A percentile compares a stretch with the other conserved stretches of the same genome.
Evolutionary conservation across 2,888 invertebrate genomes (phyloP).

Genomic region (Drosophila nigricruria): DNA sequence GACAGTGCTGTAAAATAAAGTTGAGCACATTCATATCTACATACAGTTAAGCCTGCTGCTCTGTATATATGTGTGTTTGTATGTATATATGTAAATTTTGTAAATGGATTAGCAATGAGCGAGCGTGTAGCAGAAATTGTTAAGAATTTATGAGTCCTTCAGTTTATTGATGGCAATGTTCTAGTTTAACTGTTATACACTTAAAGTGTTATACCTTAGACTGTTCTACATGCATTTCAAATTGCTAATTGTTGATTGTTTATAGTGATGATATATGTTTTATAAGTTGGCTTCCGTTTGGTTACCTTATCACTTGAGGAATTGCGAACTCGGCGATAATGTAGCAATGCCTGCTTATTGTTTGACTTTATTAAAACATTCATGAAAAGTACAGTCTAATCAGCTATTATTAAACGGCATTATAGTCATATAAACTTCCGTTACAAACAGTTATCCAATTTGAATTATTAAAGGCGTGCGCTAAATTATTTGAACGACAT

Average conservation of each 20-base stretch:
- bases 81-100: background rate
- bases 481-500: background rate
- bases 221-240: background rate
- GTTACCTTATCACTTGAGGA: conserved; percentile 8
- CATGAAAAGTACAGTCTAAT: conserved; percentile 4
- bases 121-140: conserved; percentile 7
- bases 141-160: conserved; percentile 33
- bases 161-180: conserved; percentile 13
- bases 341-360: background rate
- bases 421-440: background rate
- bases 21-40: background rate
- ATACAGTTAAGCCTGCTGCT: background rate
- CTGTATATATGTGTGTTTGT: background rate
- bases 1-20: conserved; percentile 13
- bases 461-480: background rate
- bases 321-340: conserved; percentile 9
- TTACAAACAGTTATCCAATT: conserved; percentile 2
- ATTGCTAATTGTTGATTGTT: background rate
- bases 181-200: conserved; percentile 1
- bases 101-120: conserved; percentile 5
- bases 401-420: background rate
- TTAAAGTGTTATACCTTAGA: background rate
- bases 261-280: background rate
- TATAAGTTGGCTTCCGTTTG: conserved; percentile 10
- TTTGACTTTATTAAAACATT: conserved; percentile 4